phyloP scores from a whole-genome alignment of 2,888 invertebrate species.

The Spialia ferax region DNA sequence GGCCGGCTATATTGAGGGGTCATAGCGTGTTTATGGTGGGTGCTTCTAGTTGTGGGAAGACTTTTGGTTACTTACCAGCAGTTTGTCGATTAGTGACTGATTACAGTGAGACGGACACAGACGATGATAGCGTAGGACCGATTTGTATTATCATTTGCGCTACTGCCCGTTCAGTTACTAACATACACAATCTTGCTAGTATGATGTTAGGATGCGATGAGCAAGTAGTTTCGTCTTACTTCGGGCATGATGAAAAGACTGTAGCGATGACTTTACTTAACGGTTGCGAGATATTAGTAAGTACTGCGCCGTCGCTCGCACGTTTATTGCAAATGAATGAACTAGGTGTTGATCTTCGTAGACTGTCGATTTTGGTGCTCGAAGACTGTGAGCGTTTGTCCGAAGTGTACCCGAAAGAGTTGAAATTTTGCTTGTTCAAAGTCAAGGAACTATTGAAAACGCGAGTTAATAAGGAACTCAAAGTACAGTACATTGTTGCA shows the following conservation, averaged over 20 bases:
- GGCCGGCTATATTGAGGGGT: constrained; percentile 89
- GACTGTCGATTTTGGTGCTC: constrained; percentile 89
- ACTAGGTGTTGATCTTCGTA: constrained; percentile 84
- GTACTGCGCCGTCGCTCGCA: constrained; percentile 88
- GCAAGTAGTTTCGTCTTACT: constrained; percentile 70
- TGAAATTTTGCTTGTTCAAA: constrained; percentile 72
- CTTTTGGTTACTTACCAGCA: constrained; percentile 90
- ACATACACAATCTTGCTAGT: constrained; percentile 71
- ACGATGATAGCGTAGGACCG: constrained; percentile 84
- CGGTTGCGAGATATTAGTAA: constrained; percentile 90
- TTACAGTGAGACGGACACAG: constrained; percentile 50
- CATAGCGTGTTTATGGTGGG: constrained; percentile 89
- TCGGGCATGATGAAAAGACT: constrained; percentile 70
- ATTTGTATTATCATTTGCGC: constrained; percentile 89
- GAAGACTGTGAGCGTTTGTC: constrained; percentile 90
- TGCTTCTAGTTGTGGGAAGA: constrained; percentile 88
- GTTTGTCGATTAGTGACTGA: constrained; percentile 87
- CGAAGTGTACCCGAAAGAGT: constrained; percentile 78
- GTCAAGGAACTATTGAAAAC: constrained; percentile 75
- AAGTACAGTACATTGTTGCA: constrained; percentile 87
- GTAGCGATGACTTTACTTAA: constrained; percentile 82
- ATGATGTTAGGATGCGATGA: constrained; percentile 69
- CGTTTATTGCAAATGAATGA: constrained; percentile 72
- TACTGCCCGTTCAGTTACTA: constrained; percentile 84
- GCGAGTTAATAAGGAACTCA: constrained; percentile 70